Conservation (phyloP, 1,140 invertebrate genomes). For the Coelopa frigida region DNA sequence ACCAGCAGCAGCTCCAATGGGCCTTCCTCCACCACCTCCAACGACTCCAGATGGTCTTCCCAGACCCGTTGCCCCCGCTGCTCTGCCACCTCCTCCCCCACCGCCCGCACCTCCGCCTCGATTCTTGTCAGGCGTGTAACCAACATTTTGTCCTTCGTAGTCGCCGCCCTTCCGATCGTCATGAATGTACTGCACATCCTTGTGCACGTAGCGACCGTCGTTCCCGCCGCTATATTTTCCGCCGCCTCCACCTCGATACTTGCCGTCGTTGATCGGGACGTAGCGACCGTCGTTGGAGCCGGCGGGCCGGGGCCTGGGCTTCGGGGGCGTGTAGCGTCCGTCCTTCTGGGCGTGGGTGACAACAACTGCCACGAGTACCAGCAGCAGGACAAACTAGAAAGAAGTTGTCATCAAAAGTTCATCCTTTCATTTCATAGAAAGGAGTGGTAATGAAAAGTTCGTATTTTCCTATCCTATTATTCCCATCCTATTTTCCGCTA, state of each 20-base stretch:
- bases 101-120: constrained; percentile 12
- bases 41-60: too few relatives aligned
- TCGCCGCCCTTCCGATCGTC: constrained; percentile 27
- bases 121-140: constrained; percentile 22
- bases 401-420: constrained; percentile 1
- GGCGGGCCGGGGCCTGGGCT: not conserved
- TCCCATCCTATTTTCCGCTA: too few relatives aligned
- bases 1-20: constrained; percentile 9
- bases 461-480: too few relatives aligned
- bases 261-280: constrained; percentile 24
- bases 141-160: constrained; percentile 20
- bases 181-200: constrained; percentile 34
- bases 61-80: constrained; percentile 8
- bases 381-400: constrained; percentile 7
- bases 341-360: constrained; percentile 34
- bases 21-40: constrained; percentile 3
- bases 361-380: constrained; percentile 15
- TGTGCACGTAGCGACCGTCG: constrained; percentile 30
- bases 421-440: too few relatives aligned
- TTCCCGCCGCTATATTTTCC: constrained; percentile 24
- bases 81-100: constrained; percentile 6
- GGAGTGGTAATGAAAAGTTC: too few relatives aligned
- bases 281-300: constrained; percentile 26
- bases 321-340: constrained; percentile 34
- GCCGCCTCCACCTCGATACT: constrained; percentile 30